Conservation (phyloP, 2,113 vertebrate species). For the Saimiri boliviensis region DNA sequence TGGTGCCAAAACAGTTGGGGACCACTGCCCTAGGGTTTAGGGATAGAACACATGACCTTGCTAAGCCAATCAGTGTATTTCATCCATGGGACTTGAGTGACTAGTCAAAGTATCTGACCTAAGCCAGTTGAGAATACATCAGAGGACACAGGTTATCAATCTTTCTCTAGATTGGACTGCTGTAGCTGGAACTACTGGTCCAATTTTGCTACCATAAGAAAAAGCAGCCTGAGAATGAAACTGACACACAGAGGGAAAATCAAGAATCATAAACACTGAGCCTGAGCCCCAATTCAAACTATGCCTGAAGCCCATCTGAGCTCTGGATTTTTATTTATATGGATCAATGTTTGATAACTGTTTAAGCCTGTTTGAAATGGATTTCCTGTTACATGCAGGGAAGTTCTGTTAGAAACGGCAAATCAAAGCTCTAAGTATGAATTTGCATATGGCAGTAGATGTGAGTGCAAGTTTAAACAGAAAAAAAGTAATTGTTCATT, state of each 20-base stretch:
- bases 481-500: conserved; percentile 71
- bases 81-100: not conserved
- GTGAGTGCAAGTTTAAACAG: conserved; percentile 72
- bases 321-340: not conserved
- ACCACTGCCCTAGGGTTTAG: not conserved
- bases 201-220: not conserved
- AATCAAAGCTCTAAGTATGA: conserved; percentile 77
- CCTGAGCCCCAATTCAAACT: not conserved
- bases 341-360: not conserved
- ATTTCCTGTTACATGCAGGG: not conserved
- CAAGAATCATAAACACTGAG: not conserved
- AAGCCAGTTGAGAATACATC: not conserved
- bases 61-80: not conserved
- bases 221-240: not conserved
- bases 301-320: not conserved
- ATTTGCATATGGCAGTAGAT: conserved; percentile 79
- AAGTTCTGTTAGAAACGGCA: conserved; percentile 75
- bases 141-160: not conserved
- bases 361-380: conserved; percentile 1
- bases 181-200: not conserved
- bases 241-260: not conserved
- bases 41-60: not conserved
- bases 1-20: no score
- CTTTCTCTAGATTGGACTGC: not conserved
- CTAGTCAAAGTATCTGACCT: not conserved